phyloP scores from a whole-genome alignment of 2,797 vertebrate genomes.

The Epinephelus awoara region DNA sequence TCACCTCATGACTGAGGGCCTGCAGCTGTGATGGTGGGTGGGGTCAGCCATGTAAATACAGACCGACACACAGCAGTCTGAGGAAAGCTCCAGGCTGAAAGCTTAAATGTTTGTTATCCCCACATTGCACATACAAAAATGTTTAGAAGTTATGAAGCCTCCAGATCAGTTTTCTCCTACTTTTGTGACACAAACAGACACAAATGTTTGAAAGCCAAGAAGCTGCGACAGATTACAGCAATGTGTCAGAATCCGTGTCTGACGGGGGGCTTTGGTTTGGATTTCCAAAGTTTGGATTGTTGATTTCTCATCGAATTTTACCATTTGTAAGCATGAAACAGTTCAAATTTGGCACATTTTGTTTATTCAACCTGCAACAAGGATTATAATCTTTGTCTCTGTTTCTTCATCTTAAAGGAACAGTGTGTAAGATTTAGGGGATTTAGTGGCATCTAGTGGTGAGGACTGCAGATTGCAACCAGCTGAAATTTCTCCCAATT shows the following conservation, averaged over 20 bases:
- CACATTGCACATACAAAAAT: background rate
- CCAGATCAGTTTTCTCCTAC: background rate
- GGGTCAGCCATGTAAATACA: conserved; percentile 3
- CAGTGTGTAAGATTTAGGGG: too few relatives aligned
- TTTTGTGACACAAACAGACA: background rate
- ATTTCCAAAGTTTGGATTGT: background rate
- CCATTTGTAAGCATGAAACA: background rate
- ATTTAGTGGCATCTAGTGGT: too few relatives aligned
- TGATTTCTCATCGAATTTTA: background rate
- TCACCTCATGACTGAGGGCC: conserved; percentile 25
- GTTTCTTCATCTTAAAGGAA: background rate
- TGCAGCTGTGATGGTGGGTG: conserved; percentile 35
- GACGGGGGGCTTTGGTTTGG: background rate
- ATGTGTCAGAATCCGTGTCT: background rate
- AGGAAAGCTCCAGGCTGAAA: background rate
- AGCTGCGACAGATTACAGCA: background rate
- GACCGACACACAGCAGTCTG: background rate
- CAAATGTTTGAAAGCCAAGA: background rate
- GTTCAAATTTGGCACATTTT: background rate
- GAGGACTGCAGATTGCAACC: too few relatives aligned
- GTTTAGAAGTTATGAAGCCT: background rate
- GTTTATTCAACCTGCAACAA: background rate
- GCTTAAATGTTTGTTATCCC: background rate
- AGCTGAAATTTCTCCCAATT: too few relatives aligned
- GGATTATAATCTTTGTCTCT: background rate